Conservation (phyloP, 2,797 vertebrate genomes). For the Takifugu rubripes region DNA sequence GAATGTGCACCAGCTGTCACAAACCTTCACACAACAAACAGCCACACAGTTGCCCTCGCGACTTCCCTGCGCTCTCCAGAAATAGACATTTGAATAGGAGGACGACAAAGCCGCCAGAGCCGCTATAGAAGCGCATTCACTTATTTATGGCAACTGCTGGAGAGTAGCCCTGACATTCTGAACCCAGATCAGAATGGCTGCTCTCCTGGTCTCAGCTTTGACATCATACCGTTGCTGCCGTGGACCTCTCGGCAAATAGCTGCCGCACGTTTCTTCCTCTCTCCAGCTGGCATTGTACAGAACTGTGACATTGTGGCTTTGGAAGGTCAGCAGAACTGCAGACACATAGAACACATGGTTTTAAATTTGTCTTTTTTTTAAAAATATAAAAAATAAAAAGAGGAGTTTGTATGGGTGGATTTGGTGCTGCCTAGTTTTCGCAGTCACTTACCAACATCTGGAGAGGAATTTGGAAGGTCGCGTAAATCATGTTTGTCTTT, state of each 20-base stretch:
- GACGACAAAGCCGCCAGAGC: slow-evolving; percentile 84
- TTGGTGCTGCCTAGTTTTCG: neutral
- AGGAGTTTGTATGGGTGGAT: neutral
- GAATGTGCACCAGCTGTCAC: slow-evolving; percentile 72
- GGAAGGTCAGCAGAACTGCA: slow-evolving; percentile 55
- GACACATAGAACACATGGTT: slow-evolving; percentile 56
- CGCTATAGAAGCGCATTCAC: slow-evolving; percentile 71
- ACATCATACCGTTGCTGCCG: slow-evolving; percentile 80
- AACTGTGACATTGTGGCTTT: slow-evolving; percentile 83
- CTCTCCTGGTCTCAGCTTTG: slow-evolving; percentile 25
- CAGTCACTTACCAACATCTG: neutral
- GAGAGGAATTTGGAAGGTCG: neutral
- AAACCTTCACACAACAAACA: slow-evolving; percentile 63
- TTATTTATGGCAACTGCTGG: slow-evolving; percentile 80
- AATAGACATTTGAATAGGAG: slow-evolving; percentile 88
- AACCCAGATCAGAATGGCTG: slow-evolving; percentile 52
- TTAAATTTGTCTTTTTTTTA: too few species aligned
- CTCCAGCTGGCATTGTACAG: slow-evolving; percentile 81
- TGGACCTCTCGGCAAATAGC: slow-evolving; percentile 91
- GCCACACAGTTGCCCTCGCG: slow-evolving; percentile 77
- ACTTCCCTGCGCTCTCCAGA: slow-evolving; percentile 71
- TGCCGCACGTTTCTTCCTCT: slow-evolving; percentile 86
- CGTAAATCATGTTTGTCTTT: slow-evolving; percentile 15
- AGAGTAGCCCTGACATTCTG: slow-evolving; percentile 74
- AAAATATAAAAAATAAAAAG: neutral